Percentiles rank a stretch among this genome's conserved stretches.
These are phyloP conservation scores for Perizoma flavofasciatum DNA, from an alignment of 2,888 invertebrate genomes.

Conservation along the genomic window DNA sequence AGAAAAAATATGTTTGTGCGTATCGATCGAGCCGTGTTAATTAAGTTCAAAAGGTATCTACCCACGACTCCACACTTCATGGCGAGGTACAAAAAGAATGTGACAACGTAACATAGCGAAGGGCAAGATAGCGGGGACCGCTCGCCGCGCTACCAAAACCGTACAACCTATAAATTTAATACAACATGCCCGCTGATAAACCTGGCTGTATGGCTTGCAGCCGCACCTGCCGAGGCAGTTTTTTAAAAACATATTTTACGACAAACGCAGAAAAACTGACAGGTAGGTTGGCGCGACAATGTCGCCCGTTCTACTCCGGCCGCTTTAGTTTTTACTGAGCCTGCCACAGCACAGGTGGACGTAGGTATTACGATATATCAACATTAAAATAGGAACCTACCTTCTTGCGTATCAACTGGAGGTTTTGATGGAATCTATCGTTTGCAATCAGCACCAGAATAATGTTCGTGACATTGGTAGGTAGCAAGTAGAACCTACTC, in stretches of 20 bases:
- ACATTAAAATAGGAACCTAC: background rate
- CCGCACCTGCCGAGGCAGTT: constrained; percentile 65
- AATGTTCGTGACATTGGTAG: background rate
- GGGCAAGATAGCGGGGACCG: constrained; percentile 49
- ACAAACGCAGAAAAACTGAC: constrained; percentile 68
- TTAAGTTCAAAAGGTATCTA: constrained; percentile 17
- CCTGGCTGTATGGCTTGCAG: constrained; percentile 37
- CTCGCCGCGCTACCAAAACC: constrained; percentile 69
- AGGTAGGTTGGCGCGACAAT: constrained; percentile 38
- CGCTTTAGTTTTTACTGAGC: constrained; percentile 12
- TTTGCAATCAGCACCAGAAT: background rate
- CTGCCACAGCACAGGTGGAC: background rate
- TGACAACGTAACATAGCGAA: constrained; percentile 13
- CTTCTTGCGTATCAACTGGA: too few relatives aligned
- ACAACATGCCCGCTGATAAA: constrained; percentile 65
- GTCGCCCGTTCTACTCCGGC: constrained; percentile 18
- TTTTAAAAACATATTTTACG: constrained; percentile 69
- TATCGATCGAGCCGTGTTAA: constrained; percentile 8
- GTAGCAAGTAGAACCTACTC: too few relatives aligned
- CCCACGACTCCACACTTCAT: constrained; percentile 5
- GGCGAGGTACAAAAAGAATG: constrained; percentile 26
- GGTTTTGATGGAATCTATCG: background rate
- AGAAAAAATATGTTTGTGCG: background rate
- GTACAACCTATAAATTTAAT: constrained; percentile 67
- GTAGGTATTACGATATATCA: background rate